Percentiles rank a stretch among this genome's conserved stretches.
Conservation (phyloP, 2,888 invertebrate genomes). For the Onthophagus sagittarius region DNA sequence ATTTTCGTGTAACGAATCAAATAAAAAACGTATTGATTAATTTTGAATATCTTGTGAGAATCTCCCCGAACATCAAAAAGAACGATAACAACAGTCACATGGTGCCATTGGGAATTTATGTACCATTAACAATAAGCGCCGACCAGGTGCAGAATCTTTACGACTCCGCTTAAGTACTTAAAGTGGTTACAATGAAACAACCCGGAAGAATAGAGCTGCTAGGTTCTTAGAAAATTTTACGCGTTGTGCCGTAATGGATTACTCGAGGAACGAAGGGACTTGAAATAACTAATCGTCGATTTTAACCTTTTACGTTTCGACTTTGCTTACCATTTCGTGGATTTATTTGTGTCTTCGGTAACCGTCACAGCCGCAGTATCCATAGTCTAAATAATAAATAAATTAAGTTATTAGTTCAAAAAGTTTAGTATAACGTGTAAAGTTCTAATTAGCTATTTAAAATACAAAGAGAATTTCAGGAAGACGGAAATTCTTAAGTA, state of each 20-base stretch:
- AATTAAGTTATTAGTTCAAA: neutral
- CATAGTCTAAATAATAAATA: neutral
- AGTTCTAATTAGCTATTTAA: neutral
- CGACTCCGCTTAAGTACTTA: neutral
- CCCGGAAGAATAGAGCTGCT: neutral
- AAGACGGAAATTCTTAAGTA: neutral
- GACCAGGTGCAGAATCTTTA: neutral
- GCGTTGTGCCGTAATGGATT: neutral
- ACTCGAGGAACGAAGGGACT: neutral
- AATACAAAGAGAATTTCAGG: neutral
- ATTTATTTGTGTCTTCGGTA: neutral
- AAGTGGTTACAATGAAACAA: neutral
- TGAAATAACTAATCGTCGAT: neutral
- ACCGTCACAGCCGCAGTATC: neutral
- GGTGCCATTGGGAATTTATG: neutral
- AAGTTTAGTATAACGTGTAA: neutral
- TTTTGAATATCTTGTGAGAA: no score
- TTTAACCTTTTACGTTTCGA: neutral
- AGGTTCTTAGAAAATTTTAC: neutral
- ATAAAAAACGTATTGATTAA: no score
- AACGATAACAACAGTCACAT: neutral
- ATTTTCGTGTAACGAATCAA: no score
- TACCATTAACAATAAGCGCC: neutral
- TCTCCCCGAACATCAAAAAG: neutral
- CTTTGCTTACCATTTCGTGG: neutral